These are phyloP conservation scores for Meloidogyne floridensis DNA, from an alignment of 1,140 invertebrate genomes.

Conservation along the genomic window DNA sequence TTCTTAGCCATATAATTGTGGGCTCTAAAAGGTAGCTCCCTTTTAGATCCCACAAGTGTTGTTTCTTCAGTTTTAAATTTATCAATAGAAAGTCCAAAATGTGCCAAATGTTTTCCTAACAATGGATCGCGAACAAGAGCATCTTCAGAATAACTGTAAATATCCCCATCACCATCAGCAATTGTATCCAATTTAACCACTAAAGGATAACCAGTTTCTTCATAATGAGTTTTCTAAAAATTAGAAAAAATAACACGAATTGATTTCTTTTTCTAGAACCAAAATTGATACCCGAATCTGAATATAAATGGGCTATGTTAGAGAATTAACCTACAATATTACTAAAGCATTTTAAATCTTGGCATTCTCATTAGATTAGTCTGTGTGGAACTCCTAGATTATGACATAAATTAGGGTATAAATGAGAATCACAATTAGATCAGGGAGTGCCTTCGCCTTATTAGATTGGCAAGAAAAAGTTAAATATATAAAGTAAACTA, in stretches of 20 bases:
- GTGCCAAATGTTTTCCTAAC: slow-evolving; percentile 82
- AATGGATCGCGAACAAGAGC: slow-evolving; percentile 91
- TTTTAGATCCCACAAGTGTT: slow-evolving; percentile 75
- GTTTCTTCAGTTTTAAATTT: slow-evolving; percentile 97
- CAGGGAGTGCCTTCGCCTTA: too few relatives aligned
- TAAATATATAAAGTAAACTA: background rate
- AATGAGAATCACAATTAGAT: too few relatives aligned
- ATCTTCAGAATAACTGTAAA: slow-evolving; percentile 88
- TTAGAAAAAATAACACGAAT: slow-evolving; percentile 75
- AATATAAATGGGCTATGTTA: too few relatives aligned
- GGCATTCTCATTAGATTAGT: too few relatives aligned
- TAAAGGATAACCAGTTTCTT: slow-evolving; percentile 76
- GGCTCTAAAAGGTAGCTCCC: too few relatives aligned
- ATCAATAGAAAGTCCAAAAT: slow-evolving; percentile 93
- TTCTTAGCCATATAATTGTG: too few relatives aligned
- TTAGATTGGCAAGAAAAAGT: background rate
- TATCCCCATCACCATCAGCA: slow-evolving; percentile 71
- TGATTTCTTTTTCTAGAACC: too few relatives aligned
- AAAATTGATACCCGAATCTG: too few relatives aligned
- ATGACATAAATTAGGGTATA: too few relatives aligned
- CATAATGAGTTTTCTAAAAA: slow-evolving; percentile 85
- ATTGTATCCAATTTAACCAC: slow-evolving; percentile 78
- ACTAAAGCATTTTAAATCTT: too few relatives aligned
- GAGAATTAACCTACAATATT: too few relatives aligned
- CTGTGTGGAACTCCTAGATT: too few relatives aligned